Evolutionary conservation across 2,888 invertebrate genomes (phyloP).

Genomic region (Netelia fuscicornis): DNA sequence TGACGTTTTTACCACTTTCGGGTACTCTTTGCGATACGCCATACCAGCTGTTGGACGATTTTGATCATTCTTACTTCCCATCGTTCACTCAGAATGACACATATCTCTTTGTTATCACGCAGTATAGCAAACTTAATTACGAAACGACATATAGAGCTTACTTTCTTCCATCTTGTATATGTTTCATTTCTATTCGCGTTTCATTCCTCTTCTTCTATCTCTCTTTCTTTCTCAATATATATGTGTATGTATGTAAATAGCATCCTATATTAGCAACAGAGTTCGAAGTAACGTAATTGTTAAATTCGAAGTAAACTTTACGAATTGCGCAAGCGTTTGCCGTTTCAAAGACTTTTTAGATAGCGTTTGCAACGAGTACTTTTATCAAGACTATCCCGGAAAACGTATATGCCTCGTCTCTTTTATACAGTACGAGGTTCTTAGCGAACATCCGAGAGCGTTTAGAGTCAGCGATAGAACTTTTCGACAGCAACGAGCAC

Average conservation of each 20-base stretch:
- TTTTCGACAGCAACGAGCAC: no score
- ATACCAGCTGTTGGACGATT: conserved; percentile 3
- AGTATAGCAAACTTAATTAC: not conserved
- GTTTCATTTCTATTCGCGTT: not conserved
- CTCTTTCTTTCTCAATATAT: not conserved
- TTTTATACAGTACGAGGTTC: no score
- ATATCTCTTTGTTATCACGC: conserved; percentile 3
- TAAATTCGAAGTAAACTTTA: conserved; percentile 19
- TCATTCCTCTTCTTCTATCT: not conserved
- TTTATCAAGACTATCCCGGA: not conserved
- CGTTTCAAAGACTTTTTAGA: not conserved
- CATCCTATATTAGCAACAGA: not conserved
- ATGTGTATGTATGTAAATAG: not conserved
- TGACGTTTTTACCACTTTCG: conserved; percentile 13
- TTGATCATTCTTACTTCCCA: not conserved
- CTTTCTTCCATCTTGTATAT: not conserved
- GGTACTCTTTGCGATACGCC: not conserved
- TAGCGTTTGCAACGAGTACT: not conserved
- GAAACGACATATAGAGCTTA: not conserved
- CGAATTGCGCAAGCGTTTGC: not conserved
- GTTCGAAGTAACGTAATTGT: conserved; percentile 14
- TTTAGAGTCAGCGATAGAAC: no score
- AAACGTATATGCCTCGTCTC: not conserved
- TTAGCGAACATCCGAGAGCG: no score
- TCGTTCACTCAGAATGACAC: not conserved